These are phyloP conservation scores for Neodon shergylaensis DNA, from an alignment of 2,113 vertebrate genomes.

Conservation along the genomic window DNA sequence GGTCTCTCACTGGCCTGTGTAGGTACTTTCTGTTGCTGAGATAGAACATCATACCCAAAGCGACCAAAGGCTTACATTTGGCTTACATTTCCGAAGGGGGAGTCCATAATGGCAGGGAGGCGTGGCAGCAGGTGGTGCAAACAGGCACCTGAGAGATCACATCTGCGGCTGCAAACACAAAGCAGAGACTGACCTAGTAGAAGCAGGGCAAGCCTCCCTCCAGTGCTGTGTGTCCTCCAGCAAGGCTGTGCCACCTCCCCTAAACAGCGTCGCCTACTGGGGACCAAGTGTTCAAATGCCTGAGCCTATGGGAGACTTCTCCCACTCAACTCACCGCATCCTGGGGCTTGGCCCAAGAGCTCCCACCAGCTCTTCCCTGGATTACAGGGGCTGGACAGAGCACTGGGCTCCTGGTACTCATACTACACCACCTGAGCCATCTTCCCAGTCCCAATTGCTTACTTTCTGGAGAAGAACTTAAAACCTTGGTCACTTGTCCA, in stretches of 20 bases:
- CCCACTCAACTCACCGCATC: not conserved
- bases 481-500: not conserved
- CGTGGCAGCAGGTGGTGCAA: not conserved
- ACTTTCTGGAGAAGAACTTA: not conserved
- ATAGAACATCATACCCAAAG: not conserved
- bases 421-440: not conserved
- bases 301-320: not conserved
- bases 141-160: not conserved
- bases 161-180: not conserved
- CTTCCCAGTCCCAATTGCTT: not conserved
- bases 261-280: not conserved
- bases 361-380: not conserved
- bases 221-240: not conserved
- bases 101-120: not conserved
- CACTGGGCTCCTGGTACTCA: no score
- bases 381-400: not conserved
- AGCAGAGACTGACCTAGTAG: not conserved
- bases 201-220: not conserved
- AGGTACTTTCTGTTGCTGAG: not conserved
- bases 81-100: not conserved
- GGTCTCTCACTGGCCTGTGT: not conserved
- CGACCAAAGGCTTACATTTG: not conserved
- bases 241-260: not conserved
- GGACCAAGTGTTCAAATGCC: not conserved
- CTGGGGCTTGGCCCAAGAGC: not conserved